phyloP scores from a whole-genome alignment of 2,888 invertebrate species.

The Rugalucina vietnamica region DNA sequence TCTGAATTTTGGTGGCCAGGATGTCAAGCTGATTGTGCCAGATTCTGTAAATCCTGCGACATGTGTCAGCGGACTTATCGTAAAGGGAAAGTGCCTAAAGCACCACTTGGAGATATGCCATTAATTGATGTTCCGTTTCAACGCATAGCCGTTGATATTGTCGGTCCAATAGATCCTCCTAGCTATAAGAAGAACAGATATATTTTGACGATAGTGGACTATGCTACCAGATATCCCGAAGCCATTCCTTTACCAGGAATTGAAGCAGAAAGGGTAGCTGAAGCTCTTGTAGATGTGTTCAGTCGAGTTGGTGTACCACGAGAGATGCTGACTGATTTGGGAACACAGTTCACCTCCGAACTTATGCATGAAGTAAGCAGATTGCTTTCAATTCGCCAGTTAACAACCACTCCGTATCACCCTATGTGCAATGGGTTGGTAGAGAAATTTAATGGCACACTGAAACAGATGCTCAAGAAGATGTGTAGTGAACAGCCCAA shows the following conservation, averaged over 20 bases:
- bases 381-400: constrained; percentile 34
- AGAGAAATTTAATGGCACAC: too few species aligned
- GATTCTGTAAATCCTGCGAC: constrained; percentile 46
- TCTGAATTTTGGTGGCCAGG: constrained; percentile 48
- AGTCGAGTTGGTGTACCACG: constrained; percentile 58
- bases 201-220: background rate
- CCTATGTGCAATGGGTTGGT: too few species aligned
- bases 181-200: background rate
- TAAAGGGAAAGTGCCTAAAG: constrained; percentile 54
- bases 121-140: background rate
- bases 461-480: too few species aligned
- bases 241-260: constrained; percentile 35
- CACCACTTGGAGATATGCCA: constrained; percentile 47
- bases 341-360: constrained; percentile 54
- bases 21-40: constrained; percentile 16
- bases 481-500: too few species aligned
- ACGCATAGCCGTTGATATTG: background rate
- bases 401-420: constrained; percentile 30
- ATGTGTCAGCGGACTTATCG: constrained; percentile 30
- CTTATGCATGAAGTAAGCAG: constrained; percentile 44
- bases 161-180: background rate
- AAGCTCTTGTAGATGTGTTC: constrained; percentile 56
- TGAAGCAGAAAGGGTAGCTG: constrained; percentile 54
- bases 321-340: constrained; percentile 60
- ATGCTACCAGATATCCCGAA: too few species aligned